These are phyloP conservation scores for Pangasius mekongensis DNA, from an alignment of 2,797 vertebrate species.

Conservation along the genomic window DNA sequence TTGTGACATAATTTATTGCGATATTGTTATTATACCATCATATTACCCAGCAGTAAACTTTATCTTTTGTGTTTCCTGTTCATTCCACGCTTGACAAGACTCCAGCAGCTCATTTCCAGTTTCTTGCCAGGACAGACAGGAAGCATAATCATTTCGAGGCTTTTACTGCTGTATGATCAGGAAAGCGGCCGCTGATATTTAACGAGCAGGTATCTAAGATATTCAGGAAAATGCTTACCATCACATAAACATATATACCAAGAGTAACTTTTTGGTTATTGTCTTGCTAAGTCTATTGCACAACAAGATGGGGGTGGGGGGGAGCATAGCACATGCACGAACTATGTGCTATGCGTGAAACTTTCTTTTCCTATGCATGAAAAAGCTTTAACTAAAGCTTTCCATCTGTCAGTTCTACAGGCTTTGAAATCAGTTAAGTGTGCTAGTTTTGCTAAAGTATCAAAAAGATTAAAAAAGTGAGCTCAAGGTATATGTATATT, in stretches of 20 bases:
- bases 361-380: too few species aligned
- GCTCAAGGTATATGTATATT: neutral
- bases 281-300: neutral
- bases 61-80: constrained; percentile 17
- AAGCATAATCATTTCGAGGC: constrained; percentile 1
- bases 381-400: neutral
- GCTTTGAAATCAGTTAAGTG: neutral
- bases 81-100: neutral
- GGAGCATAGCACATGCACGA: neutral
- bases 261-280: neutral
- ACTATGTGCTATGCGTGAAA: neutral
- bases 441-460: neutral
- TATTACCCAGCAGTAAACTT: constrained; percentile 2
- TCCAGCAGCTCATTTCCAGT: constrained; percentile 20
- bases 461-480: neutral
- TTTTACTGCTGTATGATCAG: neutral
- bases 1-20: neutral
- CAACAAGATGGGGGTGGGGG: too few species aligned
- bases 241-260: neutral
- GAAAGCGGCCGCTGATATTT: neutral
- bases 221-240: neutral
- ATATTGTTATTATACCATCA: neutral
- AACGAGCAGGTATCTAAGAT: neutral
- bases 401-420: neutral
- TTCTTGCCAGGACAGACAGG: neutral